Evolutionary conservation across 2,888 invertebrate genomes (phyloP), one percentile per base, ranked within the genome.

Genomic region (Drosophila buzzatii): DNA sequence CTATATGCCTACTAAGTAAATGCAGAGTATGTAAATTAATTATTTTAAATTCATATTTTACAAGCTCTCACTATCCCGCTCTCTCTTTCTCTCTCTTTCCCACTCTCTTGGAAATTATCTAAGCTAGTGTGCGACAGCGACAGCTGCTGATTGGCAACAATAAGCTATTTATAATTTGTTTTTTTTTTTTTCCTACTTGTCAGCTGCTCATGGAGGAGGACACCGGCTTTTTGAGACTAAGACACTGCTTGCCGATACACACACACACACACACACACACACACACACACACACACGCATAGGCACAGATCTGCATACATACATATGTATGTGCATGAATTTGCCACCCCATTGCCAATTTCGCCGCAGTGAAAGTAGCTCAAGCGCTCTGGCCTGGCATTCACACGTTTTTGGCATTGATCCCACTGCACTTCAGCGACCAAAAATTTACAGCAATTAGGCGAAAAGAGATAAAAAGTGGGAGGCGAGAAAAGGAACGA

Each of bases 361-460:
- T 62, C 69, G 52, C 45, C 64, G 66, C 79, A 90, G 90, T 90
- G 85, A 85, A 85, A 85, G 85, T 89, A 70, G 62, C 47, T 66
- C 39, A 75, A 52, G 56, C 69, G 49, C 59, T 65, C n/a, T 57
- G 20, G 58, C 39, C 16, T 73, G 69, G 69, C 65, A 77, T 75
- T 74, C 72, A 52, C 81, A 79, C 69, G 55, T 70, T 77, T 72
- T 86, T 91, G 91, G 91, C 91, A 91, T 83, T 91, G 84, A 80
- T 90, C 89, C 85, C 81, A 70, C 57, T 82, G 79, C 73, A 85
- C 70, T 74, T 75, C 53, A 74, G 47, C 68, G 74, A 49, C 70
- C 63, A 42, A 70, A 33, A 35, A 71, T 73, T 79, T 55, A 55
- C 67, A 35, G 59, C 53, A 47, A 57, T 44, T 57, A 33, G 57